Conservation (phyloP, 2,888 invertebrate genomes). For the Hypena proboscidalis region DNA sequence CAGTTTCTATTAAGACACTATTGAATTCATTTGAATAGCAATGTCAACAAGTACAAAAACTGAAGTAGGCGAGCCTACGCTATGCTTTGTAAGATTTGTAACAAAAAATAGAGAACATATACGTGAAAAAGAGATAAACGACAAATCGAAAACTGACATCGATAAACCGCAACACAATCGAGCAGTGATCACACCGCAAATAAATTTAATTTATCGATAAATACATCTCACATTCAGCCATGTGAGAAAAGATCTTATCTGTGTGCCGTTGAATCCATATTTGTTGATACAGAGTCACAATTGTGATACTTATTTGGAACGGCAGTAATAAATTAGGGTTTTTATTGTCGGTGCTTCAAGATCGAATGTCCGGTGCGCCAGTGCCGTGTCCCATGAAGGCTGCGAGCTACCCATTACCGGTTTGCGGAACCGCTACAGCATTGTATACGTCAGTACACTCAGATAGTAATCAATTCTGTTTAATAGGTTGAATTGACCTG, state of each 20-base stretch:
- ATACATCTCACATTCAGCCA: conserved; percentile 44
- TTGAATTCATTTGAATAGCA: conserved; percentile 27
- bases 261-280: conserved; percentile 48
- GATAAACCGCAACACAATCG: conserved; percentile 63
- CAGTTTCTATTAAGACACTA: conserved; percentile 15
- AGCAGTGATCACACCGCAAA: conserved; percentile 45
- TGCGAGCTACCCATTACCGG: conserved; percentile 42
- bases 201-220: conserved; percentile 57
- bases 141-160: conserved; percentile 57
- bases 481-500: conserved; percentile 52
- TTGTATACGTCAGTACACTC: conserved; percentile 39
- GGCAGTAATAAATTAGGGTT: conserved; percentile 52
- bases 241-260: conserved; percentile 60
- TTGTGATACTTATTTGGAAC: conserved; percentile 58
- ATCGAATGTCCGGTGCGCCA: conserved; percentile 45
- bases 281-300: conserved; percentile 51
- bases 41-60: conserved; percentile 33
- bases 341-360: conserved; percentile 53
- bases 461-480: conserved; percentile 55
- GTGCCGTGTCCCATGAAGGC: conserved; percentile 46
- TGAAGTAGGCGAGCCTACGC: conserved; percentile 18
- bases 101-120: conserved; percentile 6
- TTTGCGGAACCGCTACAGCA: conserved; percentile 47
- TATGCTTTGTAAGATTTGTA: conserved; percentile 8
- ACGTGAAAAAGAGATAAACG: conserved; percentile 46